Evolutionary conservation across 1,140 invertebrate species (phyloP).

Genomic region (Formica selysi): DNA sequence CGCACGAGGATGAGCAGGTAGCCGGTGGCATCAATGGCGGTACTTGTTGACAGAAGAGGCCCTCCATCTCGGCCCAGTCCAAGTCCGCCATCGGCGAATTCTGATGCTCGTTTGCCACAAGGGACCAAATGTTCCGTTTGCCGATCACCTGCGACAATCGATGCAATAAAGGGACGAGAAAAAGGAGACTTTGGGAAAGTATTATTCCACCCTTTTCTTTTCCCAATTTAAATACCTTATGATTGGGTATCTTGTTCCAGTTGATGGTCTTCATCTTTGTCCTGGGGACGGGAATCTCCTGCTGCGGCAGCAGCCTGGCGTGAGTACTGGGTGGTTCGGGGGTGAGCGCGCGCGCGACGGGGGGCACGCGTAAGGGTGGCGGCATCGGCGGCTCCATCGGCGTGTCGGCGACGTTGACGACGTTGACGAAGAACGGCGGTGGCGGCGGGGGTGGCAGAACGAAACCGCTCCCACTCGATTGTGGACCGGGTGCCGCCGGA

Average conservation of each 20-base stretch:
- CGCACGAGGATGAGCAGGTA: slow-evolving; percentile 86
- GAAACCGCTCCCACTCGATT: slow-evolving; percentile 79
- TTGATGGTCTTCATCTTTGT: slow-evolving; percentile 98
- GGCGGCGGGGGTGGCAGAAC: slow-evolving; percentile 83
- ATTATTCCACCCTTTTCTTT: neutral
- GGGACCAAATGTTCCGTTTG: slow-evolving; percentile 97
- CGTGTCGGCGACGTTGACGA: slow-evolving; percentile 76
- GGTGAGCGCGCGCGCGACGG: slow-evolving; percentile 80
- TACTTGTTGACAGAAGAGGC: slow-evolving; percentile 95
- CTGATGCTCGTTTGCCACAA: slow-evolving; percentile 94
- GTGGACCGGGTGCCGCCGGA: slow-evolving; percentile 79
- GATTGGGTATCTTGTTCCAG: slow-evolving; percentile 97
- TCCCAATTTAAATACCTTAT: slow-evolving; percentile 87
- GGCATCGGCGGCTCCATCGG: slow-evolving; percentile 82
- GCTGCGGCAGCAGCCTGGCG: slow-evolving; percentile 91
- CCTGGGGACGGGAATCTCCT: slow-evolving; percentile 94
- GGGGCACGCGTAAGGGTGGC: slow-evolving; percentile 82
- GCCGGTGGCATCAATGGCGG: slow-evolving; percentile 87
- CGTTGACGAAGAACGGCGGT: slow-evolving; percentile 82
- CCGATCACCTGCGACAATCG: slow-evolving; percentile 89
- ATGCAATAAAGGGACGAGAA: neutral
- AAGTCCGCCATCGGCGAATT: slow-evolving; percentile 92
- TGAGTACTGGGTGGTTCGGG: slow-evolving; percentile 82
- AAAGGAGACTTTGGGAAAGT: neutral
- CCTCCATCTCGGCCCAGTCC: slow-evolving; percentile 97